Evolutionary conservation across 2,888 invertebrate species (phyloP), one percentile per base, ranked within the genome.

Genomic region (Perdita meconis): DNA sequence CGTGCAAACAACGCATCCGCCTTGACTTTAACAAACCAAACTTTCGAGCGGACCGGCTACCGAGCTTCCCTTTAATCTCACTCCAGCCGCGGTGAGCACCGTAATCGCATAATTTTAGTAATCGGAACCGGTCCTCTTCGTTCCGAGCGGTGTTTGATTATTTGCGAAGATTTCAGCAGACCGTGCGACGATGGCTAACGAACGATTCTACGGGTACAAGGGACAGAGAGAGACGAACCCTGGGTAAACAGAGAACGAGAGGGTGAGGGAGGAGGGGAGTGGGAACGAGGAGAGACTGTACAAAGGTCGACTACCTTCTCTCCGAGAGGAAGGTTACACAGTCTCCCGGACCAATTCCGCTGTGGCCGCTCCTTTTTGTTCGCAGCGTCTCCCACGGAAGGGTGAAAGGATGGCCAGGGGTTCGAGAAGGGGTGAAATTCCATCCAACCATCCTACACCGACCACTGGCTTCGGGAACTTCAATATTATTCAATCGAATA

Each of bases 401-500:
- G 53, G 55, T 26, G 67, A 72, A 67, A 26, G 65, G 24, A 8
- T n/a, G 55, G 40, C 26, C 47, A 50, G 13, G 36, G 30, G 24
- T 12, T 13, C 13, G n/a, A 30, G 38, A 5, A 8, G 36, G 47
- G 64, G 13, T 64, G 68, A 50, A 64, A 76, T 65, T 80, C 66
- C 71, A 66, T 77, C 56, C 59, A 40, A 44, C 19, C 51, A 57
- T 51, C 42, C 57, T 36, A 60, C 65, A 34, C 24, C 71, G 60
- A 61, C 78, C 69, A 69, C 74, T 70, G 70, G 36, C n/a, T 78
- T 66, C 68, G 77, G 70, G 72, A 78, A 81, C 81, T 77, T 73
- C 80, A 78, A 86, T 85, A 83, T 85, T 86, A 86, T 86, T 84
- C 83, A 81, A 86, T 82, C 81, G 84, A 83, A 84, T 83, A 81